Base-by-base conservation (phyloP, 2,113 vertebrate species). In the Petroica traversi region DNA sequence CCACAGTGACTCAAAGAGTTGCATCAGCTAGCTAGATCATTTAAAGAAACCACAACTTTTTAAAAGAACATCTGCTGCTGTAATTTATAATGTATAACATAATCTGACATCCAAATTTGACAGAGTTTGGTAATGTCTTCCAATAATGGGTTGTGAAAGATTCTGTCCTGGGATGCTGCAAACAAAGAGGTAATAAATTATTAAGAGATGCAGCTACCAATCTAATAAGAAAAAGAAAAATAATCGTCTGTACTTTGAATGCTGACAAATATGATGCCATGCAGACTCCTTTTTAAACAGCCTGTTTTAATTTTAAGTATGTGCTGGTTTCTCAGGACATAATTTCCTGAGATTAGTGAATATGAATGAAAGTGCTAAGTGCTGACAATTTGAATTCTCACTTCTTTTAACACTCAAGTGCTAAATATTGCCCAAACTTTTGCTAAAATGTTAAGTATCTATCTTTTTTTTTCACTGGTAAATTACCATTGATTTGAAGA, bases 361-460 rank as follows among this genome's bases (percentile, higher is more conserved):
- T 97, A 97, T 95, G 96, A 97, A 97, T 96, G 96, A 96, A 97
- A 95, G 96, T 94, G 97, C 94, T 97, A 97, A 97, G 96, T 97
- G 95, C 96, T 97, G 97, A 97, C 97, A 97, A 97, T 97, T 96
- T 96, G 95, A 97, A 97, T 97, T 97, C 97, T 96, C 96, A 97
- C 96, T 95, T 97, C 95, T 92, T 92, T 95, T 97, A 96, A 96
- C 96, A 97, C 96, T 97, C 95, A 95, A 97, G 96, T 95, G 95
- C 96, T 97, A 97, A 97, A 97, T 97, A 97, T 97, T 97, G 93
- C 95, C 93, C 96, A 97, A 97, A 97, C 88, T 96, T 96, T 96
- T 95, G 93, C 95, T 96, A 96, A 97, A 97, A 97, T 97, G 96
- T 95, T 97, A 95, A 96, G 93, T 90, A 96, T 93, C 93, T 94